phyloP scores from a whole-genome alignment of 2,113 vertebrate genomes.

The Eulemur macaco region DNA sequence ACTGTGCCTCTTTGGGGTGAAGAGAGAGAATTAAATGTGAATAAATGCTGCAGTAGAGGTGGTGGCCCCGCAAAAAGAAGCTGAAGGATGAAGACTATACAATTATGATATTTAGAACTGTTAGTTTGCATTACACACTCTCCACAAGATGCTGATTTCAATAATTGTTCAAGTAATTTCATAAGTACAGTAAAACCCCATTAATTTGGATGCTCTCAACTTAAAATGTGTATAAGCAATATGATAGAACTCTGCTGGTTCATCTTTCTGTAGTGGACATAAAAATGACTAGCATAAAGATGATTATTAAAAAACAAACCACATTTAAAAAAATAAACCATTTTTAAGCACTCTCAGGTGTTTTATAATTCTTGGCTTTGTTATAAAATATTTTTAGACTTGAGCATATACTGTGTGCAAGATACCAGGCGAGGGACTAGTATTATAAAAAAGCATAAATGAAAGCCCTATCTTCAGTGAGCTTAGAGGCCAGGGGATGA shows the following conservation, averaged over 20 bases:
- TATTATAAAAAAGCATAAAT: conserved; percentile 27
- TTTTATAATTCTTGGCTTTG: neutral
- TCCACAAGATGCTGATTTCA: neutral
- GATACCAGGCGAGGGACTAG: neutral
- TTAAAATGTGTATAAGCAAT: neutral
- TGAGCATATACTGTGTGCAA: neutral
- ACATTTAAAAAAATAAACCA: neutral
- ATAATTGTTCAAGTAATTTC: conserved; percentile 27
- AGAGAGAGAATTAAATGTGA: neutral
- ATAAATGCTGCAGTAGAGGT: neutral
- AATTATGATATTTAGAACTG: neutral
- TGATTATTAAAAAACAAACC: conserved; percentile 28
- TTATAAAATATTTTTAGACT: neutral
- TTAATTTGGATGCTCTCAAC: conserved; percentile 21
- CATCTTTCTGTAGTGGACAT: neutral
- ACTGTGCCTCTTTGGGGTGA: conserved; percentile 28
- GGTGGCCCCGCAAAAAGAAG: neutral
- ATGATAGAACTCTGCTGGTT: conserved; percentile 1
- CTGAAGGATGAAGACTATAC: neutral
- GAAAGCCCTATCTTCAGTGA: neutral
- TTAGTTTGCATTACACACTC: neutral
- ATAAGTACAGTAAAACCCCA: neutral
- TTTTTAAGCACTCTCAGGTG: neutral
- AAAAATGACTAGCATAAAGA: conserved; percentile 26
- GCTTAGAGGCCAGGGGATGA: neutral